These are phyloP conservation scores for Trogon surrucura DNA, from an alignment of 2,113 vertebrate species.

Conservation along the genomic window DNA sequence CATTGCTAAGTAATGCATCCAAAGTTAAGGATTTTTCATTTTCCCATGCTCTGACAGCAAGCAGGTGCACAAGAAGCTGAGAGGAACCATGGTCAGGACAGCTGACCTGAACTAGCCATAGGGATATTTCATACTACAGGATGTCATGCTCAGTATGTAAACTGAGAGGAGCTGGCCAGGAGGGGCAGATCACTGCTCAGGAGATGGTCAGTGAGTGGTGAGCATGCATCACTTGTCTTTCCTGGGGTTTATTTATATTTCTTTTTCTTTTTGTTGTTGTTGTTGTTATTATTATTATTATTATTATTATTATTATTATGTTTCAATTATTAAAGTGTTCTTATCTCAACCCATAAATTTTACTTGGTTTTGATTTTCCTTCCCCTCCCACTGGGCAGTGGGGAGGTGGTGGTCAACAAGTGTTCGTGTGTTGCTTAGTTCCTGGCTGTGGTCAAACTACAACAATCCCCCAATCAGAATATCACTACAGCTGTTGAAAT, in stretches of 20 bases:
- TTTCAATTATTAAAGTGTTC: not conserved
- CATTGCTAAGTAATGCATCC: not conserved
- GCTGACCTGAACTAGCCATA: not conserved
- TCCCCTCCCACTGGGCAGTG: not conserved
- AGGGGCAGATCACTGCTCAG: not conserved
- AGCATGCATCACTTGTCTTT: too few species aligned
- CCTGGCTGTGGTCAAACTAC: too few species aligned
- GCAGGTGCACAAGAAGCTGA: not conserved
- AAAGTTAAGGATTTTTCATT: not conserved
- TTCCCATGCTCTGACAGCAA: not conserved
- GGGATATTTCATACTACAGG: not conserved
- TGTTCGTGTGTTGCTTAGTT: not conserved
- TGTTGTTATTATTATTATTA: not conserved
- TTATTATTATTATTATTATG: too few species aligned
- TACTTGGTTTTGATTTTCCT: not conserved
- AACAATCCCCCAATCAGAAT: not conserved
- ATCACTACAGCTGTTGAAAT: conserved; percentile 17
- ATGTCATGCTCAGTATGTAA: not conserved
- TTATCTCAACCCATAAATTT: not conserved
- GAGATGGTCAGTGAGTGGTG: too few species aligned
- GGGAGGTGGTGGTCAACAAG: not conserved
- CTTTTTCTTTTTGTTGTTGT: not conserved
- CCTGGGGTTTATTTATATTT: not conserved
- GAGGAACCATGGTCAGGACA: not conserved
- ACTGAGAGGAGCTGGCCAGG: not conserved